Evolutionary conservation across 2,113 vertebrate genomes (phyloP).

Genomic region (Heterocephalus glaber): DNA sequence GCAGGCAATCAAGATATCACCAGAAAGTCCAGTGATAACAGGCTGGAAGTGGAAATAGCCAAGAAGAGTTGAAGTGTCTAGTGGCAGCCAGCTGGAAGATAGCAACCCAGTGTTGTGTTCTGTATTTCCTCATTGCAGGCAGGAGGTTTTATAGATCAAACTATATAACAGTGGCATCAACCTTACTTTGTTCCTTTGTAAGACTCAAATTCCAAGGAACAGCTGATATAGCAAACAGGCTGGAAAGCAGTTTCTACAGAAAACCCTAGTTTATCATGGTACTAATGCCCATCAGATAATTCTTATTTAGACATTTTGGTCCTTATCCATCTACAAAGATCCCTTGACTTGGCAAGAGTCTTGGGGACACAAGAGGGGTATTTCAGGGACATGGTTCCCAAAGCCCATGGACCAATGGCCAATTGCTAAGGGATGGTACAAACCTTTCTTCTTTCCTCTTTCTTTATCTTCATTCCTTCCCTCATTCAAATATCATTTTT

Average conservation of each 20-base stretch:
- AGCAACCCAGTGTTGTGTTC: background rate
- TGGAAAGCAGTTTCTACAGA: background rate
- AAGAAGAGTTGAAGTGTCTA: background rate
- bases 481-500: background rate
- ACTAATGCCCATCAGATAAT: background rate
- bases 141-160: background rate
- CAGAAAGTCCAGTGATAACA: background rate
- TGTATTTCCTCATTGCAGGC: background rate
- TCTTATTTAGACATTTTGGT: background rate
- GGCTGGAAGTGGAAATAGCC: background rate
- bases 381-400: background rate
- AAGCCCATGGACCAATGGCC: background rate
- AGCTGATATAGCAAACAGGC: background rate
- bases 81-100: background rate
- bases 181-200: too few relatives aligned
- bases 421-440: background rate
- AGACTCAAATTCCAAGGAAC: background rate
- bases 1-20: background rate
- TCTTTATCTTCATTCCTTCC: background rate
- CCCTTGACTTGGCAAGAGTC: background rate
- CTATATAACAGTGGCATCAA: too few relatives aligned
- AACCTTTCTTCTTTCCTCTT: accelerated
- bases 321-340: background rate
- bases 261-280: background rate
- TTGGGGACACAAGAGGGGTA: background rate